Percentiles rank a stretch among this genome's conserved stretches.
phyloP scores from a whole-genome alignment of 2,113 vertebrate species.

The Megaleporinus macrocephalus region DNA sequence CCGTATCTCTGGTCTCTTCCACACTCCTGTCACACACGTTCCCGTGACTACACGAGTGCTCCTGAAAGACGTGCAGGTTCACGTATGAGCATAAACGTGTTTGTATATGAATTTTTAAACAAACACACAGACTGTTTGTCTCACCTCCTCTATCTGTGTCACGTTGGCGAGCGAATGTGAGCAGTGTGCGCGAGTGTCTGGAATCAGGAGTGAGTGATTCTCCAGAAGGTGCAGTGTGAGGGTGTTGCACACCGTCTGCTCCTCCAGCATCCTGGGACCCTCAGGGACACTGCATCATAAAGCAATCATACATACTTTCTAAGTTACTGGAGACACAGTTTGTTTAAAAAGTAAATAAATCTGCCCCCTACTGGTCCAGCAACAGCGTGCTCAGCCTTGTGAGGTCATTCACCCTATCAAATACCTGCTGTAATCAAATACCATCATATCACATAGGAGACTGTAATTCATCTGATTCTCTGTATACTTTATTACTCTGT shows the following conservation, averaged over 20 bases:
- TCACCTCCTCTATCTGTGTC: background rate
- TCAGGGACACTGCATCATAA: conserved; percentile 59
- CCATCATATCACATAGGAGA: too few species aligned
- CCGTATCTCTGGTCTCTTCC: background rate
- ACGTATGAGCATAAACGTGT: background rate
- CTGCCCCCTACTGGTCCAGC: too few species aligned
- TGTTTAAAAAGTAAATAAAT: too few species aligned
- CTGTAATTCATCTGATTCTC: too few species aligned
- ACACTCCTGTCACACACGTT: background rate
- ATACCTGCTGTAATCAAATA: too few species aligned
- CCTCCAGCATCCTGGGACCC: conserved; percentile 68
- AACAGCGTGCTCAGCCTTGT: too few species aligned
- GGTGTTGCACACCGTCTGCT: conserved; percentile 68
- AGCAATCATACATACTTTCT: too few species aligned
- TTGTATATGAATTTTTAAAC: background rate
- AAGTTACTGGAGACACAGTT: too few species aligned
- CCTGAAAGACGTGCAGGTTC: background rate
- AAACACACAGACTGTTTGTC: background rate
- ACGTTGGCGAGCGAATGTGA: too few species aligned
- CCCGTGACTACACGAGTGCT: background rate
- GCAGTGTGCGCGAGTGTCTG: too few species aligned
- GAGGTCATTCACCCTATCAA: too few species aligned
- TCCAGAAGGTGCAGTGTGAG: conserved; percentile 65
- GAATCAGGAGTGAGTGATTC: background rate
- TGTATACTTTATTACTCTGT: too few species aligned